phyloP scores from a whole-genome alignment of 2,113 vertebrate genomes.

The Telmatochromis brachygnathus region DNA sequence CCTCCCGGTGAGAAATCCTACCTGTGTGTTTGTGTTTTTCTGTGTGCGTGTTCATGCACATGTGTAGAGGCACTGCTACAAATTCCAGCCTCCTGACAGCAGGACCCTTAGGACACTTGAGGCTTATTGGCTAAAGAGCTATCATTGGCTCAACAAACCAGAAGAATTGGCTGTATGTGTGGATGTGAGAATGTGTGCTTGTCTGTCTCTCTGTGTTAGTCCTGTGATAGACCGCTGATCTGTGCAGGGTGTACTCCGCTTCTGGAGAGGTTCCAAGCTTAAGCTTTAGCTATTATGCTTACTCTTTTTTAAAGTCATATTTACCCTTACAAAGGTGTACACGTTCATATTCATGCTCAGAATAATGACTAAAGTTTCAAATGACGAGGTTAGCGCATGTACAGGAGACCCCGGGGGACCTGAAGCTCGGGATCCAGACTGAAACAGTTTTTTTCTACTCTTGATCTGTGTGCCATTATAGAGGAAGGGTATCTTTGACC shows the following conservation, averaged over 20 bases:
- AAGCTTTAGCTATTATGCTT: background rate
- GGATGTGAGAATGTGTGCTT: background rate
- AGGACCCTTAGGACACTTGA: background rate
- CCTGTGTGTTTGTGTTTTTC: constrained; percentile 11
- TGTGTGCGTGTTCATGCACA: background rate
- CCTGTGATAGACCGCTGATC: background rate
- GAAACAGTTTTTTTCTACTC: background rate
- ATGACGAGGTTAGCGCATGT: background rate
- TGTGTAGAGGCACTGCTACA: background rate
- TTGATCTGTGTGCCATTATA: background rate
- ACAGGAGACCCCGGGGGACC: background rate
- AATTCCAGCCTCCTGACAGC: background rate
- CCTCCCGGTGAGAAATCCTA: constrained; percentile 15
- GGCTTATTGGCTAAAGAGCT: background rate
- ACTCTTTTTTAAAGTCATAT: background rate
- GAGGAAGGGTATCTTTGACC: background rate
- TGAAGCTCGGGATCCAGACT: background rate
- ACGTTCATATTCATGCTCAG: background rate
- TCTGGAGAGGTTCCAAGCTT: background rate
- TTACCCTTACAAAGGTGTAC: background rate
- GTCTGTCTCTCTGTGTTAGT: background rate
- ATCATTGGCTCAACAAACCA: background rate
- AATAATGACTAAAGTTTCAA: background rate
- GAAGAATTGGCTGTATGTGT: background rate
- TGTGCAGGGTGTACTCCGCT: fast-evolving